phyloP scores from a whole-genome alignment of 92 coral and sea anemone species.

The Palythoa grandiflora region DNA sequence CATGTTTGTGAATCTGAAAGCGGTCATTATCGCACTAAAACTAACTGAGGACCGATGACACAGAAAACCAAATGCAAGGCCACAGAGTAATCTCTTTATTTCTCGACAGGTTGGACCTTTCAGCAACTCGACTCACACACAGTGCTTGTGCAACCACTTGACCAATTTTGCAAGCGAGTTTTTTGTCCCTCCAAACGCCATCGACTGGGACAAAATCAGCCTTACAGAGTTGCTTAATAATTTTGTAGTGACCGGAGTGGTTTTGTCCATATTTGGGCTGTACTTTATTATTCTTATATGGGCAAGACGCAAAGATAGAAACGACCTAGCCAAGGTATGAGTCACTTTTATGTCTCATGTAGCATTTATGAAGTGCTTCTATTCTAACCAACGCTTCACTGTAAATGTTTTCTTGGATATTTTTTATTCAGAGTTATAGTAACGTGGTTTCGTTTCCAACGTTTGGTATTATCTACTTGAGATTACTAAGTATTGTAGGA shows the following conservation, averaged over 20 bases:
- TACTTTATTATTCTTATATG: slow-evolving; percentile 79
- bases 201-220: slow-evolving; percentile 84
- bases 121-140: slow-evolving; percentile 77
- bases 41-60: no score
- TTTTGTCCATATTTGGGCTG: slow-evolving; percentile 67
- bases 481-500: no score
- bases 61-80: no score
- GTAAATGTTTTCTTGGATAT: background rate
- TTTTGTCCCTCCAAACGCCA: slow-evolving; percentile 86
- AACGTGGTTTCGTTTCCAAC: no score
- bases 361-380: background rate
- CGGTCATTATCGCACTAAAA: no score
- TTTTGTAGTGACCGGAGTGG: slow-evolving; percentile 79
- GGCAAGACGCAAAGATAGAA: slow-evolving; percentile 79
- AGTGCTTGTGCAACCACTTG: slow-evolving; percentile 85
- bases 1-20: no score
- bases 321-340: slow-evolving; percentile 76
- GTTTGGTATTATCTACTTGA: no score
- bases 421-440: no score
- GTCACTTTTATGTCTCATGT: background rate
- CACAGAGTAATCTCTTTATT: background rate
- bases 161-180: slow-evolving; percentile 89
- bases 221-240: slow-evolving; percentile 76
- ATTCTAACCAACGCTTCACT: background rate
- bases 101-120: slow-evolving; percentile 75